Percentiles rank a stretch among this genome's conserved stretches.
These are phyloP conservation scores for Catharus ustulatus DNA, from an alignment of 2,797 vertebrate species.

Conservation along the genomic window DNA sequence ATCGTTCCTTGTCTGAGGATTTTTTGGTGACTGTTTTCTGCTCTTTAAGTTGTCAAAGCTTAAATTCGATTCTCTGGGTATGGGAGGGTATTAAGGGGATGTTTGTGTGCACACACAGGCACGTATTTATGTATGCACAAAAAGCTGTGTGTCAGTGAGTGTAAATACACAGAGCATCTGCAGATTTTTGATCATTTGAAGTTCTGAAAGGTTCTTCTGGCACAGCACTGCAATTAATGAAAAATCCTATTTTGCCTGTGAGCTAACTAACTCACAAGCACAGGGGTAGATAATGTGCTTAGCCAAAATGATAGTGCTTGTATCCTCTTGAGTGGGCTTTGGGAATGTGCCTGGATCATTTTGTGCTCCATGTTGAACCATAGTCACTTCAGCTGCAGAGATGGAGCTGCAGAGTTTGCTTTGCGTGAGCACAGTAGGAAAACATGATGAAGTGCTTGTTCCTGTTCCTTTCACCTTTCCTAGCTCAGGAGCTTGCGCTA, in stretches of 20 bases:
- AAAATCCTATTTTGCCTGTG: neutral
- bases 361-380: accelerated
- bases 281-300: too few species aligned
- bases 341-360: neutral
- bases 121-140: accelerated
- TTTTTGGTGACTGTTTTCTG: neutral
- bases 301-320: accelerated
- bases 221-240: neutral
- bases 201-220: neutral
- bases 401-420: neutral
- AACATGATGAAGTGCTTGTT: neutral
- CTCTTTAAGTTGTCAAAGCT: neutral
- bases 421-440: neutral
- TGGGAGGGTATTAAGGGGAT: accelerated
- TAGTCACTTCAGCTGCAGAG: neutral
- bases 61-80: neutral
- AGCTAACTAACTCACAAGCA: accelerated
- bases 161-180: accelerated
- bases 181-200: neutral
- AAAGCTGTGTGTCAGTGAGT: neutral
- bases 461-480: neutral
- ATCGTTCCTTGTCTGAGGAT: neutral
- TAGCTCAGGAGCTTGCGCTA: neutral
- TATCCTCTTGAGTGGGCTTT: neutral
- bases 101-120: neutral